Evolutionary conservation across 2,797 vertebrate species (phyloP).

Genomic region (Ctenopoma multispine): DNA sequence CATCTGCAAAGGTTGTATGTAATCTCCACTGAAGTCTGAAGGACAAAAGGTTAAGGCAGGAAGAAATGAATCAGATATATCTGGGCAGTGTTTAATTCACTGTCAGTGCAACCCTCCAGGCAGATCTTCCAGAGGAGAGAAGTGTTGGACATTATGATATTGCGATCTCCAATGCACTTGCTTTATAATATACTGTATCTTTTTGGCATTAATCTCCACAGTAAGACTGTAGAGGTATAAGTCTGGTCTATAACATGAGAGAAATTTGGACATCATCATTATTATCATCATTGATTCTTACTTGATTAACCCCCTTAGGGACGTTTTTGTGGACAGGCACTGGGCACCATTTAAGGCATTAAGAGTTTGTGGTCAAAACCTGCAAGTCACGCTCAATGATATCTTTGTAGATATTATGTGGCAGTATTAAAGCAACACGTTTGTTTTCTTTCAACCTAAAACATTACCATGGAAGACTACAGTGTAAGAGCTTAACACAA

Average conservation of each 20-base stretch:
- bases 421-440: not conserved
- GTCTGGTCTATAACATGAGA: conserved; percentile 2
- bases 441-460: too few species aligned
- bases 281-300: too few species aligned
- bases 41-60: conserved; percentile 39
- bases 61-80: conserved; percentile 76
- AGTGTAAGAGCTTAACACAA: too few species aligned
- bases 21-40: conserved; percentile 55
- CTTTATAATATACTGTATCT: conserved; percentile 1
- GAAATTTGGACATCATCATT: too few species aligned
- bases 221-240: not conserved
- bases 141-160: conserved; percentile 18
- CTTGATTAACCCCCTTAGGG: too few species aligned
- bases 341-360: too few species aligned
- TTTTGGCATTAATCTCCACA: conserved; percentile 24
- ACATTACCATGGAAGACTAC: too few species aligned
- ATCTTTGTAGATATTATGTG: not conserved
- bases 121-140: conserved; percentile 24
- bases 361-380: too few species aligned
- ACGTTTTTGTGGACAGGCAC: too few species aligned
- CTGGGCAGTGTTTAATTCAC: conserved; percentile 54
- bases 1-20: conserved; percentile 35
- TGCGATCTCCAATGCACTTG: conserved; percentile 11
- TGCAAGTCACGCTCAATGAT: too few species aligned
- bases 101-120: conserved; percentile 1